Base-by-base conservation (phyloP, 2,797 vertebrate species). In the Sebastes dallii region DNA sequence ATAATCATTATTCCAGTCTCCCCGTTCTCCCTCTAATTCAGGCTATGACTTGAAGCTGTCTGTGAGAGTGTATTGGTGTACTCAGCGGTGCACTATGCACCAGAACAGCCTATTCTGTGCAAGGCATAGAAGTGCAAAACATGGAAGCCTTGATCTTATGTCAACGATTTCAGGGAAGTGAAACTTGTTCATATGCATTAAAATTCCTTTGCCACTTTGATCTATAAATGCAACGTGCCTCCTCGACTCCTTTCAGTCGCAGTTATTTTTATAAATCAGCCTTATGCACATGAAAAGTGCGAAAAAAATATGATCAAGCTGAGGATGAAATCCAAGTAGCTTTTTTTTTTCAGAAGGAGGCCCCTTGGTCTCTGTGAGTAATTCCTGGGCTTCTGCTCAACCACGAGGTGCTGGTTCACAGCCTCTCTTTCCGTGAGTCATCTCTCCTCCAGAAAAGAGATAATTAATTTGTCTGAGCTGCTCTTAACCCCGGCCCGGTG, bases 401-500 rank as follows among this genome's bases (percentile, higher is more conserved):
- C 66, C 72, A 74, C 69, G 74, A 89, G 75, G 46, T 76, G 73
- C 77, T 61, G 73, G 82, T 89, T 88, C 85, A 72, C 78, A 84
- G 85, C 75, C 32, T 80, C 68, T 59, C 75, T 88, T 86, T 85
- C 79, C 66, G 46, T 90, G 88, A 92, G 78, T 90, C 88, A 86
- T 87, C 75, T 78, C 59, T 88, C 76, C 87, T 86, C 82, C 58
- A 81, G 75, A 88, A 89, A 83, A 85, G 68, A 86, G 88, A 89
- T 92, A 89, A 94, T 93, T 91, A 88, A 92, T 95, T 93, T 92
- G 86, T 86, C 89, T 92, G 88, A 88, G 90, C 80, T 88, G 87
- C 86, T 91, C 80, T 94, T 93, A 92, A 92, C 91, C 90, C 75
- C 3, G 67, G 81, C 62, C 75, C 68, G 55, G 64, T 29, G 54